These are phyloP conservation scores for Campoplex capitator DNA, from an alignment of 2,888 invertebrate species.

Conservation along the genomic window DNA sequence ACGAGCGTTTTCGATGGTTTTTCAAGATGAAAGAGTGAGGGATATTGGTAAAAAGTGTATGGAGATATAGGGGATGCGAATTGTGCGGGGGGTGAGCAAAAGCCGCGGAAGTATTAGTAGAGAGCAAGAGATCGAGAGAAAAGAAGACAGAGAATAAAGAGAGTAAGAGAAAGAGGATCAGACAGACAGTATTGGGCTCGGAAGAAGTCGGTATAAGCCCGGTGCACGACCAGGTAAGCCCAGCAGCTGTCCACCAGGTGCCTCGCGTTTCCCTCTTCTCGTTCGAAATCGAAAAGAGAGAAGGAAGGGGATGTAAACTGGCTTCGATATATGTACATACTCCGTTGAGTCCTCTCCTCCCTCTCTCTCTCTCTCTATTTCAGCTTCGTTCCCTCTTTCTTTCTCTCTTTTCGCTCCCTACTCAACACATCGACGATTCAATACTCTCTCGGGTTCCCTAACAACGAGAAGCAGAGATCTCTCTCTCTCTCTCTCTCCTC, in stretches of 20 bases:
- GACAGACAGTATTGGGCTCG: constrained; percentile 64
- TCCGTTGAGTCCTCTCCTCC: background rate
- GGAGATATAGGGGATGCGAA: constrained; percentile 14
- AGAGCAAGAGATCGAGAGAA: constrained; percentile 9
- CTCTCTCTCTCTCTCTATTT: background rate
- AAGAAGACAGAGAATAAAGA: constrained; percentile 24
- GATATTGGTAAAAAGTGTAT: background rate
- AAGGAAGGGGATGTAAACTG: constrained; percentile 46
- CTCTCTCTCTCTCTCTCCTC: constrained; percentile 7
- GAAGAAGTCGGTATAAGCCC: constrained; percentile 75
- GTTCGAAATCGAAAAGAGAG: constrained; percentile 39
- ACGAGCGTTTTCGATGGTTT: constrained; percentile 24
- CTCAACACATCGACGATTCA: constrained; percentile 21
- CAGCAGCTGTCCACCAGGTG: constrained; percentile 84
- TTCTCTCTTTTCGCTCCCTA: constrained; percentile 23
- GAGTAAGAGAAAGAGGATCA: constrained; percentile 36
- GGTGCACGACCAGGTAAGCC: constrained; percentile 80
- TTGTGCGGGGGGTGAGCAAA: constrained; percentile 41
- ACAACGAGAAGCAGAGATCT: constrained; percentile 21
- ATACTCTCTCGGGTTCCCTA: constrained; percentile 21
- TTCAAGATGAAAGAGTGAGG: background rate
- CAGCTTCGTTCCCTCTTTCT: background rate
- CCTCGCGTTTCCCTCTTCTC: constrained; percentile 70
- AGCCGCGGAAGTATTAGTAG: constrained; percentile 41
- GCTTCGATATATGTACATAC: constrained; percentile 1